Percentiles rank a stretch among this genome's conserved stretches.
Evolutionary conservation across 2,888 invertebrate species (phyloP).

Genomic region (Cephus sareptanus): DNA sequence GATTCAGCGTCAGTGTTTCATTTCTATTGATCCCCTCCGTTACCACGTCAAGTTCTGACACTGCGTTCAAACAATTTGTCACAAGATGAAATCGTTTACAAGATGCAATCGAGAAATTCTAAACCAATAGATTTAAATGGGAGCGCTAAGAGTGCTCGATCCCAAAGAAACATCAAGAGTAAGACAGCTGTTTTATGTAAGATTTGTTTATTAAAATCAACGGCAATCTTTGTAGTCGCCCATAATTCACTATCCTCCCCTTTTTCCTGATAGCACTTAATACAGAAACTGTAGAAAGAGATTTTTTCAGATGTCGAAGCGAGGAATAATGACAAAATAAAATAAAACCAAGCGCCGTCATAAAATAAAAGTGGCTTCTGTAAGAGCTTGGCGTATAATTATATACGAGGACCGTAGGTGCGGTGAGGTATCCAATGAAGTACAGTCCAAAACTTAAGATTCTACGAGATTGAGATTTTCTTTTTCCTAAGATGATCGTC

Average conservation of each 20-base stretch:
- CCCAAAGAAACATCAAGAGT: not conserved
- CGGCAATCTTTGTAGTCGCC: not conserved
- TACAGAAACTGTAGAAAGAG: not conserved
- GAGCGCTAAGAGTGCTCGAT: not conserved
- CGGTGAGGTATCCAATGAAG: not conserved
- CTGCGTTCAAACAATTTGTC: not conserved
- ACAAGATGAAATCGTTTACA: not conserved
- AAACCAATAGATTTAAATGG: not conserved
- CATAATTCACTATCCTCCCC: not conserved
- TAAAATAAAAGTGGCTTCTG: no score
- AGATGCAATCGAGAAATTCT: not conserved
- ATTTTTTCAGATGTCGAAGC: not conserved
- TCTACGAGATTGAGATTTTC: not conserved
- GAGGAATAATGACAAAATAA: not conserved
- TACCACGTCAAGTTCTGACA: not conserved
- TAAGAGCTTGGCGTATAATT: not conserved
- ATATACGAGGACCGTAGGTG: not conserved
- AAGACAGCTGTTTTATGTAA: not conserved
- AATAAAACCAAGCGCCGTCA: not conserved
- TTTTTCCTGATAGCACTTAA: not conserved
- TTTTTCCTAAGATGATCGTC: not conserved
- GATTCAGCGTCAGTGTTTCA: conserved; percentile 51
- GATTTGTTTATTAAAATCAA: not conserved
- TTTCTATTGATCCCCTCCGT: conserved; percentile 35
- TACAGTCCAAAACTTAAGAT: not conserved